phyloP scores from a whole-genome alignment of 2,797 vertebrate species.

The Pangasius sanitwongsei region DNA sequence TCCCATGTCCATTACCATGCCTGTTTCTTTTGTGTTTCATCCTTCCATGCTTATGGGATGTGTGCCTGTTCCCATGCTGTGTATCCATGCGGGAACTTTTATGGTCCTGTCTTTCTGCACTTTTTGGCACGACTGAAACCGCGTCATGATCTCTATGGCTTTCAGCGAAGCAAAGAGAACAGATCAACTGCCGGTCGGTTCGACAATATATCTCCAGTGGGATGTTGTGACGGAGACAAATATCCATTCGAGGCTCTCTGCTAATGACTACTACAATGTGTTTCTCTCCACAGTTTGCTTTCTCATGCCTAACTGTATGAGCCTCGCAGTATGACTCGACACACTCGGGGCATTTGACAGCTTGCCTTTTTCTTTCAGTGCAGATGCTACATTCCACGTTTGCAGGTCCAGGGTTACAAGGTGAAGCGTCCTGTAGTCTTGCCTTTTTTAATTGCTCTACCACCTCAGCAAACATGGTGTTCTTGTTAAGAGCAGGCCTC shows the following conservation, averaged over 20 bases:
- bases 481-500: conserved; percentile 51
- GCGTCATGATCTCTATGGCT: conserved; percentile 33
- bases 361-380: conserved; percentile 7
- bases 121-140: conserved; percentile 4
- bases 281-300: conserved; percentile 24
- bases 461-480: conserved; percentile 55
- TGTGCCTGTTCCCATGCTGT: conserved; percentile 7
- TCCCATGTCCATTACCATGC: conserved; percentile 12
- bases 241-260: conserved; percentile 29
- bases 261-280: conserved; percentile 40
- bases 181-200: conserved; percentile 43
- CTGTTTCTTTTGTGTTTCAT: conserved; percentile 6
- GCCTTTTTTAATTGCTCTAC: conserved; percentile 50
- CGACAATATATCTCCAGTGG: conserved; percentile 41
- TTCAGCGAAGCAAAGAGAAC: conserved; percentile 31
- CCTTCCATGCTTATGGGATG: conserved; percentile 16
- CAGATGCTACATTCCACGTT: background rate
- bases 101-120: background rate
- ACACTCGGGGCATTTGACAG: conserved; percentile 19
- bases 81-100: background rate
- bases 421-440: conserved; percentile 37
- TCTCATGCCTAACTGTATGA: background rate
- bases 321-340: conserved; percentile 5
- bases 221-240: conserved; percentile 42
- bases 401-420: background rate